Evolutionary conservation across 2,797 vertebrate genomes (phyloP), one percentile per base, ranked within the genome.

Genomic region (Poecilia gillii): DNA sequence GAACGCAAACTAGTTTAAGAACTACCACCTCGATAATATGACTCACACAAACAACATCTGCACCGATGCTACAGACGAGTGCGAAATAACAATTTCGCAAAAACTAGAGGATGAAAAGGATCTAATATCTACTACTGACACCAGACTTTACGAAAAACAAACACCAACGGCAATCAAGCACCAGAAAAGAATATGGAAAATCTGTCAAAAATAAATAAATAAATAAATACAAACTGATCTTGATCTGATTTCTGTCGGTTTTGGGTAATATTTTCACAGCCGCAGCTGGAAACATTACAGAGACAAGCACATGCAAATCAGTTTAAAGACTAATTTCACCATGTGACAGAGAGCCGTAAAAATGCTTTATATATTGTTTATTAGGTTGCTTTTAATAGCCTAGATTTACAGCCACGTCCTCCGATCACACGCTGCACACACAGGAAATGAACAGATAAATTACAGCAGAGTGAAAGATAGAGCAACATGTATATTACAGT

Each of bases 121-220:
- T 73, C 81, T 85, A 78, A 45, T 3, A 66, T 74, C 82, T 88
- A 83, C 25, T 70, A 43, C 13, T 51, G 74, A 75, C 78, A 87
- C 72, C 62, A 85, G 53, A 79, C 12, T 64, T 28, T 11, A 62
- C 20, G 7, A 72, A 47, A 47, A 46, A 33, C n/a, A 33, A 23
- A 66, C 20, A 36, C 31, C 12, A 64, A 23, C 12, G 33, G 43
- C 28, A 23, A 51, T 3, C 43, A 46, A 62, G 18, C 20, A 36
- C 11, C 16, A 75, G 1, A 11, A 75, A 23, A 25, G 6, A 51
- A 33, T 6, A 73, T 23, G 23, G 23, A 47, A 33, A 33, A 20
- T 16, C 28, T 33, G 39, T 39, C 3, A 39, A 39, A 39, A 39
- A 39, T 33, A 39, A 39, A 39, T 39, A 39, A 39, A 39, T 39